Evolutionary conservation across 1,140 invertebrate species (phyloP).

Genomic region (Drosophila rufa): DNA sequence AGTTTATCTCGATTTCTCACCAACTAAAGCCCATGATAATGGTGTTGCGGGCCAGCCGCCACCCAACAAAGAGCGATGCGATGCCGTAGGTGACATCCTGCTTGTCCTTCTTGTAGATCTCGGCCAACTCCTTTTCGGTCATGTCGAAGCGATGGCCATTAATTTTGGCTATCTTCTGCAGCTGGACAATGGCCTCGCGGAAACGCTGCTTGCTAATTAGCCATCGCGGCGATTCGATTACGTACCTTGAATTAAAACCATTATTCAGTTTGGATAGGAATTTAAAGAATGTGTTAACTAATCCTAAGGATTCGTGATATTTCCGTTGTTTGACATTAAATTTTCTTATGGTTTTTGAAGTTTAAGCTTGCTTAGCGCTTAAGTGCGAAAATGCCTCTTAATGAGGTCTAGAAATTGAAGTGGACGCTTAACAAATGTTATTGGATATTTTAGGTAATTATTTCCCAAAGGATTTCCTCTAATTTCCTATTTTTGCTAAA

Average conservation of each 20-base stretch:
- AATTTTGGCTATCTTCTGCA: constrained; percentile 87
- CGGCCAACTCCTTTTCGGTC: constrained; percentile 78
- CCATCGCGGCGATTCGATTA: constrained; percentile 89
- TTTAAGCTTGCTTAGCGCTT: no score
- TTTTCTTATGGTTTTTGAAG: no score
- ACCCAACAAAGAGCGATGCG: constrained; percentile 87
- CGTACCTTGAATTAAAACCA: constrained; percentile 82
- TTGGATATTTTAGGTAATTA: background rate
- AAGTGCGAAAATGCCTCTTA: no score
- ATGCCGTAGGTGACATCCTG: constrained; percentile 85
- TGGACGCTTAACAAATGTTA: no score
- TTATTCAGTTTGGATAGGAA: background rate
- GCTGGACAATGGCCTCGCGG: constrained; percentile 86
- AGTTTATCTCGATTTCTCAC: constrained; percentile 60
- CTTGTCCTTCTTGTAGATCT: constrained; percentile 76
- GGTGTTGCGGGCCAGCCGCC: constrained; percentile 87
- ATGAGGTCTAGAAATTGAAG: no score
- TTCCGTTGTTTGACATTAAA: no score
- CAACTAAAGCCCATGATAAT: constrained; percentile 86
- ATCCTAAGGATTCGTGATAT: no score
- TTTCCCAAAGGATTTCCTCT: background rate
- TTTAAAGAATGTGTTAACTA: background rate
- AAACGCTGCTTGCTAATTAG: constrained; percentile 87
- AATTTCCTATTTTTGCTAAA: background rate
- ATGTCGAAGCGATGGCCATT: constrained; percentile 87